Base-by-base conservation (phyloP, 2,113 vertebrate genomes). In the Bagarius yarrelli region DNA sequence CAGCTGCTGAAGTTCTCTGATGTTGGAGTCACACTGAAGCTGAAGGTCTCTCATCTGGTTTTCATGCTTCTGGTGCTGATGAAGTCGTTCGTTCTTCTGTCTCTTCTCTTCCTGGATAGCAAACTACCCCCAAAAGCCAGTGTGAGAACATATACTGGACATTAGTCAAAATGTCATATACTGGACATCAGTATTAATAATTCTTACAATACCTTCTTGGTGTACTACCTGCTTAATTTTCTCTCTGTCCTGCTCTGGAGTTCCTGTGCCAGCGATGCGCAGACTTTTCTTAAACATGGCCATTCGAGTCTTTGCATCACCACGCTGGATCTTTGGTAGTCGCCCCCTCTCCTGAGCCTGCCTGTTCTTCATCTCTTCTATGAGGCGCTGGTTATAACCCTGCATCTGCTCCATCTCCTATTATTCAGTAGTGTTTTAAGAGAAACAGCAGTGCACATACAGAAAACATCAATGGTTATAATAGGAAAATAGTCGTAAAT, bases 401-500 rank as follows among this genome's bases (percentile, higher is more conserved):
- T 96, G 96, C 98, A 99, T 99, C 93, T 99, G 98, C 84, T 99
- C 98, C 83, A 97, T 98, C 88, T 99, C 98, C 98, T 99, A 86
- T 78, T 83, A 83, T 74, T 72, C 32, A 47, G 53, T 34, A 15
- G 55, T 15, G 30, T 21, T 75, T 56, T 25, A 59, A 77, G 12
- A 63, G 27, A 44, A n/a, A 14, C 5, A 21, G 11, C 52, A 67
- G 6, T 21, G 32, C 66, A 59, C 25, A 84, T 5, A 73, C 30
- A 78, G 3, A 52, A 72, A 53, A 52, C 15, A 25, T 16, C n/a
- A 70, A 53, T 32, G 27, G 25, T 53, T 53, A 21, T 53, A 15
- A 0, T 8, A 4, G 27, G 11, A 27, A 50, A 53, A 53, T n/a
- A 53, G 52, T 8, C n/a, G 25, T 30, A 47, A 47, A 8, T 6